Percentiles rank a stretch among this genome's conserved stretches.
Evolutionary conservation across 1,140 invertebrate species (phyloP).

Genomic region (Papilio dardanus): DNA sequence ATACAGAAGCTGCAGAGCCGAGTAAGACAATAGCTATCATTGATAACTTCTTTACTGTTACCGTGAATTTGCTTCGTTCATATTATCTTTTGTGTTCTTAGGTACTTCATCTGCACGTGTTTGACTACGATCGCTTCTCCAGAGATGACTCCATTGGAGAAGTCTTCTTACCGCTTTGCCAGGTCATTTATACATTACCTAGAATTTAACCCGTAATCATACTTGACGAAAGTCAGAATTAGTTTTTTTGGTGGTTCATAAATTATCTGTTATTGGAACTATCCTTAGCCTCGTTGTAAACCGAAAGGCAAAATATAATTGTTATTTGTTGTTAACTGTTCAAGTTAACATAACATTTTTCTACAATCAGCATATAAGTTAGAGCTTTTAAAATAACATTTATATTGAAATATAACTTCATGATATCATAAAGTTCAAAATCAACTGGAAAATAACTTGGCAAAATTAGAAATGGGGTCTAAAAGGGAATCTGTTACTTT

Average conservation of each 20-base stretch:
- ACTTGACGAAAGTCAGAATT: no score
- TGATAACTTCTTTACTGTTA: background rate
- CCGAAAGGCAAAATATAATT: no score
- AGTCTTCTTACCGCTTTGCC: slow-evolving; percentile 95
- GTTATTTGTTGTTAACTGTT: background rate
- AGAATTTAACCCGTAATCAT: background rate
- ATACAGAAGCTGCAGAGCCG: slow-evolving; percentile 96
- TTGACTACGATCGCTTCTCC: slow-evolving; percentile 97
- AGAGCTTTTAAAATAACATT: background rate
- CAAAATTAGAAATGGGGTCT: background rate
- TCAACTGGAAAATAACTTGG: background rate
- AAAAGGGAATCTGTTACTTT: slow-evolving; percentile 14
- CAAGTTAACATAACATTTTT: background rate
- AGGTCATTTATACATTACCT: slow-evolving; percentile 84
- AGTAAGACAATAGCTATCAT: slow-evolving; percentile 76
- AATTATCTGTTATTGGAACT: background rate
- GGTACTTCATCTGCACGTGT: slow-evolving; percentile 96
- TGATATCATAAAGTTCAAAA: background rate
- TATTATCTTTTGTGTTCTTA: slow-evolving; percentile 66
- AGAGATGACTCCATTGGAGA: slow-evolving; percentile 98
- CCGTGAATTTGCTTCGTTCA: no score
- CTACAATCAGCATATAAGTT: background rate
- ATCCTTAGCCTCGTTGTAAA: background rate
- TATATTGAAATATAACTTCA: background rate
- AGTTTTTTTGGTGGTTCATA: no score